These are phyloP conservation scores for Girardinus metallicus DNA, from an alignment of 2,797 vertebrate genomes.

Conservation along the genomic window DNA sequence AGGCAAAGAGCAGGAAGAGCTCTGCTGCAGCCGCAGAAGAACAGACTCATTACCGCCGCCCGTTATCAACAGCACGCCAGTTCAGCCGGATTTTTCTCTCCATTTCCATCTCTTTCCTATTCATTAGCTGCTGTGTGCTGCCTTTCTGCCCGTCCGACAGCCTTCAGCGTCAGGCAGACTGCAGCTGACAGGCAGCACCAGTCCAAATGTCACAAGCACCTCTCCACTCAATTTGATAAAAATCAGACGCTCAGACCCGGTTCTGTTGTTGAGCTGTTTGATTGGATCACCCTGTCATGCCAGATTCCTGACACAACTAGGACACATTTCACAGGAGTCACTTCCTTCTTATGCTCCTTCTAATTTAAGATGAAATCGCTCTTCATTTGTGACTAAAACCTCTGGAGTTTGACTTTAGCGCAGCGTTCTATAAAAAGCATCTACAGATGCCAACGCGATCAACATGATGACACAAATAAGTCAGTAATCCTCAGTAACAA, in stretches of 20 bases:
- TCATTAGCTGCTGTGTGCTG: slow-evolving; percentile 17
- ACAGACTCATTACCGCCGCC: slow-evolving; percentile 47
- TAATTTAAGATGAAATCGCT: neutral
- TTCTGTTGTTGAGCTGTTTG: slow-evolving; percentile 1
- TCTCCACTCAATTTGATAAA: slow-evolving; percentile 1
- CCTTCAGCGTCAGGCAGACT: slow-evolving; percentile 16
- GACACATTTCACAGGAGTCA: slow-evolving; percentile 10
- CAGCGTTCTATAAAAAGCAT: neutral
- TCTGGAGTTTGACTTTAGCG: neutral
- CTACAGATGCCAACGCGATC: neutral
- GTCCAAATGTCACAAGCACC: slow-evolving; percentile 29
- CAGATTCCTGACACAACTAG: slow-evolving; percentile 3
- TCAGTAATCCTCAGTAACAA: neutral
- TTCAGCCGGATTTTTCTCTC: slow-evolving; percentile 35
- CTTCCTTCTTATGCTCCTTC: neutral
- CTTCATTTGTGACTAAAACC: neutral
- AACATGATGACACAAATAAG: neutral
- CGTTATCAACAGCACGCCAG: slow-evolving; percentile 49
- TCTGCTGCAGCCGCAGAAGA: slow-evolving; percentile 25
- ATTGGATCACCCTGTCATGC: neutral
- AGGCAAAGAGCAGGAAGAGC: neutral
- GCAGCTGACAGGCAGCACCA: slow-evolving; percentile 17
- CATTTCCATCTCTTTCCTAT: slow-evolving; percentile 27
- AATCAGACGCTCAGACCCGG: neutral
- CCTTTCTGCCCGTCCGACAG: slow-evolving; percentile 24